Evolutionary conservation across 2,888 invertebrate species (phyloP).

Genomic region (Sphaerophoria taeniata): DNA sequence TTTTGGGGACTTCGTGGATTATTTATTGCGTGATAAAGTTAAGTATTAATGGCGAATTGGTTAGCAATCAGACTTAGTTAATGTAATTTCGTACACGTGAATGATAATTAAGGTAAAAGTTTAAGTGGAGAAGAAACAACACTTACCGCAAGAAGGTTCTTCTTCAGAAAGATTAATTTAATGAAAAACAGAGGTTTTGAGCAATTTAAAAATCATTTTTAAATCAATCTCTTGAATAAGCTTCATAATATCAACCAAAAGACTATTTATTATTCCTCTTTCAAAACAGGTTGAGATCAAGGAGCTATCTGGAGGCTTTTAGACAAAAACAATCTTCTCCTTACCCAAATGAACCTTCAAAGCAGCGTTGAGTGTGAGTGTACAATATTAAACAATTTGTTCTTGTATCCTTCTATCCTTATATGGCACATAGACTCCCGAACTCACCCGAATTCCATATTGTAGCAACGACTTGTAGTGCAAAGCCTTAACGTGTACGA

Average conservation of each 20-base stretch:
- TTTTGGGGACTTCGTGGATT: conserved; percentile 16
- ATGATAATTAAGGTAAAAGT: conserved; percentile 40
- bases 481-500: not conserved
- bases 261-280: too few relatives aligned
- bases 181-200: too few relatives aligned
- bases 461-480: not conserved
- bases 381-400: not conserved
- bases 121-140: not conserved
- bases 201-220: too few relatives aligned
- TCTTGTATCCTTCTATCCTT: not conserved
- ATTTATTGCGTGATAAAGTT: conserved; percentile 71
- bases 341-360: not conserved
- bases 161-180: too few relatives aligned
- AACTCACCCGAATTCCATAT: not conserved
- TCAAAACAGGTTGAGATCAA: not conserved
- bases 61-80: conserved; percentile 45
- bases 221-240: too few relatives aligned
- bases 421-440: not conserved
- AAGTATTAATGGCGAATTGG: conserved; percentile 69
- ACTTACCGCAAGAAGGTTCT: not conserved
- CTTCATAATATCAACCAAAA: too few relatives aligned
- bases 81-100: conserved; percentile 47
- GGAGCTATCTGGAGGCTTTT: not conserved
- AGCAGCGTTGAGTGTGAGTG: not conserved
- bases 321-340: not conserved